Evolutionary conservation across 2,888 invertebrate genomes (phyloP), one percentile per base, ranked within the genome.

Genomic region (Melipona beecheii): DNA sequence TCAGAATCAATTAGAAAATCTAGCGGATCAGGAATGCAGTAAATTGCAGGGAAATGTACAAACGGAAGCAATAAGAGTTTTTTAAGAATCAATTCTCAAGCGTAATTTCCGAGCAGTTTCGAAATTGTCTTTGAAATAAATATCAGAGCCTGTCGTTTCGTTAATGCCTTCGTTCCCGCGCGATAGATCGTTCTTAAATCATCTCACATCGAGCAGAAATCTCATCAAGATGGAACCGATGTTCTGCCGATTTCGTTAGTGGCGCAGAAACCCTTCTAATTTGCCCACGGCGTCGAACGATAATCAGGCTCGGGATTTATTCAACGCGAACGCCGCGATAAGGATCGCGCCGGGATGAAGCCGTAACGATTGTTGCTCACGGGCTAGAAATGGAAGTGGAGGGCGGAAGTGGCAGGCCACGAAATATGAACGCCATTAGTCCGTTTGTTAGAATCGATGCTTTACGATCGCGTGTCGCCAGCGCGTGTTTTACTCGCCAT

Each of bases 351-450:
- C 24, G 3, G 65, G 74, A 83, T 83, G 83, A 83, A 83, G 82
- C 71, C 65, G 82, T 83, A 83, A 82, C 75, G 82, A 83, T 83
- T 75, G 82, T 71, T 75, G 82, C 82, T 31, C 71, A 71, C 31
- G 19, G 82, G 82, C 82, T 54, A 82, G 83, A 43, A 58, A 58
- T 82, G 82, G 82, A 83, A 81, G 75, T 69, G 66, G 54, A 31
- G 36, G 2, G 56, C 82, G 82, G 82, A 83, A 83, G 75, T 69
- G 71, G 52, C 43, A n/a, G 36, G 3, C 24, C 49, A 58, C 75
- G 54, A 81, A 62, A 75, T 83, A 83, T 82, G 82, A 27, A 62
- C 75, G 82, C 71, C 83, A 71, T 83, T 82, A 66, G 75, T 82
- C 60, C 65, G 82, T 82, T 83, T 71, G 82, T 75, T 83, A 54